phyloP scores from a whole-genome alignment of 1,140 invertebrate species.

The Atta cephalotes region DNA sequence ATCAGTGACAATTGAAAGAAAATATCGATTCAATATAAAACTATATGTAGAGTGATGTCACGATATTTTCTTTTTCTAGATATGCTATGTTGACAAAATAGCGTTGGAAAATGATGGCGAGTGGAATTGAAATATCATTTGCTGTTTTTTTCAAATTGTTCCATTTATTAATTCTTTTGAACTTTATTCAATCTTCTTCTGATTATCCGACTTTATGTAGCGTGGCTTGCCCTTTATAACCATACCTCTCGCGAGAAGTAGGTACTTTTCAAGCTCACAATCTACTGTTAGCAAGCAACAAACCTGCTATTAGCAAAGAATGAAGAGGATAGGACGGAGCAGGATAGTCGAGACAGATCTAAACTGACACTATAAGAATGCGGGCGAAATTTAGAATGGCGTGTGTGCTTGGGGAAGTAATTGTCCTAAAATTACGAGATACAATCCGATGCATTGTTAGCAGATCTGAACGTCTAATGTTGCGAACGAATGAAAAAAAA shows the following conservation, averaged over 20 bases:
- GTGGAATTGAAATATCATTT: not conserved
- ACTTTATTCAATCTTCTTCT: conserved; percentile 20
- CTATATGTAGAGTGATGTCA: not conserved
- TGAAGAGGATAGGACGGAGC: not conserved
- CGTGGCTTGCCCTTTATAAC: conserved; percentile 26
- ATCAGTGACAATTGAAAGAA: not conserved
- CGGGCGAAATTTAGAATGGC: conserved; percentile 70
- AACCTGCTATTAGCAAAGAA: not conserved
- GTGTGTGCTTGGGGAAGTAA: conserved; percentile 43
- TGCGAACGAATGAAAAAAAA: not conserved
- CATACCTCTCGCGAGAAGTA: conserved; percentile 58
- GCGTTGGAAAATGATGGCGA: not conserved
- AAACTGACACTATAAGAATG: conserved; percentile 67
- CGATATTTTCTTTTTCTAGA: not conserved
- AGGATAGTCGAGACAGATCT: conserved; percentile 40
- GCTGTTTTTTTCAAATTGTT: not conserved
- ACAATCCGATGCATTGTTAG: conserved; percentile 58
- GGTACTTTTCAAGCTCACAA: conserved; percentile 66
- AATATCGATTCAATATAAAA: conserved; percentile 1
- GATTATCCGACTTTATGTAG: conserved; percentile 53
- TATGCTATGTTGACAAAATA: not conserved
- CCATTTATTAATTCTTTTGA: conserved; percentile 13
- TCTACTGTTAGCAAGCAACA: conserved; percentile 5
- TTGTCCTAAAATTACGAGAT: conserved; percentile 71
- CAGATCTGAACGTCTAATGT: conserved; percentile 21